A percentile compares a stretch with the other conserved stretches of the same genome.
phyloP scores from a whole-genome alignment of 2,797 vertebrate genomes.

The Scolopax bukidnonensis region DNA sequence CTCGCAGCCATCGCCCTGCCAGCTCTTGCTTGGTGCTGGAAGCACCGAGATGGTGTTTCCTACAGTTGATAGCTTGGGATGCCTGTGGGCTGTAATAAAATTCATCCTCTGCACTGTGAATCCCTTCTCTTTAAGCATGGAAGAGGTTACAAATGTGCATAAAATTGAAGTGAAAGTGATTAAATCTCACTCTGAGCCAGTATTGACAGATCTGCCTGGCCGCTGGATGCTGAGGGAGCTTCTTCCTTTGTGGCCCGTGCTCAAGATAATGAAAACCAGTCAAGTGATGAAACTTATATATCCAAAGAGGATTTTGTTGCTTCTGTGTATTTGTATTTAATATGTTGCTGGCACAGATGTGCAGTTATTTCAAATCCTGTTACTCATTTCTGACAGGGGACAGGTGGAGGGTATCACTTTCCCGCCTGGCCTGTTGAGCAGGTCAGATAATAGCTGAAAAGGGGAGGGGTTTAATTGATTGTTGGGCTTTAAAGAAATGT shows the following conservation, averaged over 20 bases:
- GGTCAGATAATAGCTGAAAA: background rate
- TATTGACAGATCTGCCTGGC: conserved; percentile 35
- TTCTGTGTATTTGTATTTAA: background rate
- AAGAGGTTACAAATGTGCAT: conserved; percentile 64
- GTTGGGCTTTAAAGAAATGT: background rate
- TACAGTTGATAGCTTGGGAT: background rate
- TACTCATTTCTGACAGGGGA: background rate
- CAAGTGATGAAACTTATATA: conserved; percentile 35
- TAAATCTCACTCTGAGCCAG: conserved; percentile 37
- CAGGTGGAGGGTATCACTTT: background rate
- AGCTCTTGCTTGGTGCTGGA: background rate
- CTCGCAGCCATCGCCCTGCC: fast-evolving
- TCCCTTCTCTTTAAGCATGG: conserved; percentile 39
- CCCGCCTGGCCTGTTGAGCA: background rate
- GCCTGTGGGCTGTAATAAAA: conserved; percentile 27
- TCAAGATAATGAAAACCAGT: conserved; percentile 55
- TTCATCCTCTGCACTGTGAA: conserved; percentile 13
- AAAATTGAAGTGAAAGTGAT: conserved; percentile 53
- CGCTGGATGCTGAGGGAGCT: background rate
- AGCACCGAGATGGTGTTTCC: background rate
- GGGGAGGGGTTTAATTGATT: background rate
- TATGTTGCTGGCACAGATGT: background rate
- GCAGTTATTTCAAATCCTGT: background rate
- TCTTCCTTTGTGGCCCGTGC: background rate
- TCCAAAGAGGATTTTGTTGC: conserved; percentile 9